Percentiles rank a stretch among this genome's conserved stretches.
phyloP scores from a whole-genome alignment of 2,113 vertebrate species.

The Microtus oregoni region DNA sequence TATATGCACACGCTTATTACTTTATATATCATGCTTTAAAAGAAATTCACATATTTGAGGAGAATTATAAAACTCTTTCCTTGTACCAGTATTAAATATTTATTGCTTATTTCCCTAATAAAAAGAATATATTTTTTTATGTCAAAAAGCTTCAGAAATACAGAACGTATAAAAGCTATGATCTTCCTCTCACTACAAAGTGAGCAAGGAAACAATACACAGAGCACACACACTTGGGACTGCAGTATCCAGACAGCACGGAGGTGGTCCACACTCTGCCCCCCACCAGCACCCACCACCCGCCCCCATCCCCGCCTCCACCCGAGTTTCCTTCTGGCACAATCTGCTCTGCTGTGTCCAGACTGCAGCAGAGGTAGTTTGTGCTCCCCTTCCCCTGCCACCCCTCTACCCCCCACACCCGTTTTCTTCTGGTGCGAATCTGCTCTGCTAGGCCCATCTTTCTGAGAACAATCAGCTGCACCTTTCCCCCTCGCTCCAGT shows the following conservation, averaged over 20 bases:
- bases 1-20: not conserved
- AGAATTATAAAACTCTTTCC: conserved; percentile 5
- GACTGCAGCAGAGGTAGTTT: not conserved
- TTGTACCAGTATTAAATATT: not conserved
- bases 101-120: conserved; percentile 43
- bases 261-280: not conserved
- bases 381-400: fast-evolving
- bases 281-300: too few species aligned
- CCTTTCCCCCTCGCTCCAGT: not conserved
- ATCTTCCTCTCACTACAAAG: not conserved
- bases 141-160: conserved; percentile 48
- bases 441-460: not conserved
- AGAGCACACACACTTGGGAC: not conserved
- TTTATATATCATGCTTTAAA: conserved; percentile 63
- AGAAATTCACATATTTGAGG: conserved; percentile 17
- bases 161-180: not conserved
- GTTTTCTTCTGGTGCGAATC: not conserved
- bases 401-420: fast-evolving
- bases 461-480: not conserved
- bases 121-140: conserved; percentile 40
- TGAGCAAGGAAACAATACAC: conserved; percentile 35
- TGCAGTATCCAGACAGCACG: not conserved
- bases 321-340: not conserved
- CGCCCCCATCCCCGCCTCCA: too few species aligned
- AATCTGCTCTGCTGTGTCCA: not conserved